Evolutionary conservation across 1,140 invertebrate species (phyloP).

Genomic region (Formica selysi): DNA sequence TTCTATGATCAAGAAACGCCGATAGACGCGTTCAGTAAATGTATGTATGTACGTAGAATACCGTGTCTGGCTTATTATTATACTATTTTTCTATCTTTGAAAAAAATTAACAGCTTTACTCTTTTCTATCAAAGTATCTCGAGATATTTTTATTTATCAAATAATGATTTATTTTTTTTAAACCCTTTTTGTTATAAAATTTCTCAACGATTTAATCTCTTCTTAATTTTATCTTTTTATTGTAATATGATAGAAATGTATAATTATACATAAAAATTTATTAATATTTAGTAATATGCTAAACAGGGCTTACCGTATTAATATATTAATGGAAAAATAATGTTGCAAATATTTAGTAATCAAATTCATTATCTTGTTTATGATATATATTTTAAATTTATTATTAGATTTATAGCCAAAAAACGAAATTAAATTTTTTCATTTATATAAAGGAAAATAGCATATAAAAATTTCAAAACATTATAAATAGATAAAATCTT

Average conservation of each 20-base stretch:
- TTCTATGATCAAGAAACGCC: background rate
- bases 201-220: no score
- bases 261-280: background rate
- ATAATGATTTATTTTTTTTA: background rate
- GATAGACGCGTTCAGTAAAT: constrained; percentile 12
- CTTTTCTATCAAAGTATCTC: background rate
- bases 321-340: background rate
- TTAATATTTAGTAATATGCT: background rate
- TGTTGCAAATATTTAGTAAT: background rate
- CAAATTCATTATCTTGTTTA: background rate
- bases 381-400: background rate
- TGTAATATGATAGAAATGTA: no score
- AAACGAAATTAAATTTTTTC: background rate
- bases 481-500: background rate
- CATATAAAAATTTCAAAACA: background rate
- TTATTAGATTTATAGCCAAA: background rate
- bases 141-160: constrained; percentile 10
- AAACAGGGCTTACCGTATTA: background rate
- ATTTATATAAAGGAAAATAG: background rate
- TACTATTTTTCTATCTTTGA: background rate
- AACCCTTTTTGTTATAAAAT: no score
- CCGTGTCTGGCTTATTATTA: constrained; percentile 1
- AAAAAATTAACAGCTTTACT: constrained; percentile 40
- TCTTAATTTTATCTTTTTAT: no score
- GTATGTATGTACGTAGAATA: constrained; percentile 29